Base-by-base conservation (phyloP, 2,888 invertebrate species). In the Blastobasis lacticolella region DNA sequence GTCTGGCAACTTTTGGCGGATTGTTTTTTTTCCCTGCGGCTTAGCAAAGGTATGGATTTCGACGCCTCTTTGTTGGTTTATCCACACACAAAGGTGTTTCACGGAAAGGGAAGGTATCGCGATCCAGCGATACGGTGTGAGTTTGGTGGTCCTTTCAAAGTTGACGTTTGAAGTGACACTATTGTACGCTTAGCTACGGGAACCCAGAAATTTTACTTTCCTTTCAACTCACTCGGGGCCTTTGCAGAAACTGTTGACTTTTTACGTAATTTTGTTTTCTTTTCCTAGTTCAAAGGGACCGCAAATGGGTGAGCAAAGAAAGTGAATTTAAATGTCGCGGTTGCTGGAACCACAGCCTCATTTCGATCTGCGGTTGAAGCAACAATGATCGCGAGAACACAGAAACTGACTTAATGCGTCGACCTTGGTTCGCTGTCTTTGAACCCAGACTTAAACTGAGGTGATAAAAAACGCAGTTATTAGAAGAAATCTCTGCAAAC, bases 11-110 rank as follows among this genome's bases (percentile, higher is more conserved):
- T 82, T 81, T 80, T 72, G 64, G 70, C 65, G 58, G 65, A 62
- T 67, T 71, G 72, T 73, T 70, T 76, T 75, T 78, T 75, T 78
- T 80, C 73, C 67, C 51, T 55, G 60, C 67, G 67, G 73, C 69
- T 71, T 70, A 71, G 66, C 66, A 63, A 69, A 78, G 81, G 85
- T 84, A 86, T 85, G 75, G 80, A 84, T 88, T 85, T 86, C 86
- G 73, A 81, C 88, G 85, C 87, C 82, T 83, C 63, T 67, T 84
- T 86, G 88, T 86, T 82, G 69, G 65, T 80, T 80, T 84, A 84
- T 79, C 77, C 69, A 57, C 55, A 66, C 76, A 75, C 71, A 74
- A 76, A 76, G 72, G 64, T 72, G 63, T 60, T 84, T 82, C 80
- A 76, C 57, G 66, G 79, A 82, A 84, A 81, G 78, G 75, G 75